phyloP scores from a whole-genome alignment of 2,888 invertebrate genomes.

The Dicycla oo region DNA sequence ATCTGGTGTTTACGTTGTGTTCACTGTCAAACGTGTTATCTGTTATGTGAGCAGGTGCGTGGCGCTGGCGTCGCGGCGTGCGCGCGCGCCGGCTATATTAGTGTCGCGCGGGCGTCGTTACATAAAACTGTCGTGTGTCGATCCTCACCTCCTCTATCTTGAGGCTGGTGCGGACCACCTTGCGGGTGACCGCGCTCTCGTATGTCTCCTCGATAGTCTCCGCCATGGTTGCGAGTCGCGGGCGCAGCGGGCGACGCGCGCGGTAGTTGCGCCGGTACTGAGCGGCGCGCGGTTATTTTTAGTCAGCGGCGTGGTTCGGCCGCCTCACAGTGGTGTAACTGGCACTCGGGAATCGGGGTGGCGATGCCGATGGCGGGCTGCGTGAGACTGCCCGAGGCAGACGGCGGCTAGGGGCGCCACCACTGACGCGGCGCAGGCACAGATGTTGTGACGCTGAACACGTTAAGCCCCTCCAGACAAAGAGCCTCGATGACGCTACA shows the following conservation, averaged over 20 bases:
- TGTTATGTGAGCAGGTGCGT: slow-evolving; percentile 87
- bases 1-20: slow-evolving; percentile 85
- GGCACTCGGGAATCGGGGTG: slow-evolving; percentile 75
- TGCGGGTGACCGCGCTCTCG: slow-evolving; percentile 93
- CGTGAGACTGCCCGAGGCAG: slow-evolving; percentile 61
- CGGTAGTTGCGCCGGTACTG: slow-evolving; percentile 88
- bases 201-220: slow-evolving; percentile 93
- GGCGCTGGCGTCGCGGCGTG: slow-evolving; percentile 75
- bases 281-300: slow-evolving; percentile 86
- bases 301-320: slow-evolving; percentile 82
- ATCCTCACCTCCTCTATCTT: slow-evolving; percentile 93
- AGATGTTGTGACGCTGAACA: slow-evolving; percentile 58
- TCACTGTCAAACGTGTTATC: slow-evolving; percentile 88
- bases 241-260: slow-evolving; percentile 88
- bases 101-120: slow-evolving; percentile 84
- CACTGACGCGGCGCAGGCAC: slow-evolving; percentile 46
- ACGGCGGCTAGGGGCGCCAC: slow-evolving; percentile 59
- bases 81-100: slow-evolving; percentile 80
- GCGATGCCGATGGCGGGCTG: slow-evolving; percentile 67
- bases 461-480: slow-evolving; percentile 51
- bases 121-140: slow-evolving; percentile 84
- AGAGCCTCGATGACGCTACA: slow-evolving; percentile 51
- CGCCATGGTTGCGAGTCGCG: slow-evolving; percentile 90
- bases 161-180: slow-evolving; percentile 92
- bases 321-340: slow-evolving; percentile 68